Conservation (phyloP, 2,888 invertebrate species). For the Hydrotaea cyrtoneurina region DNA sequence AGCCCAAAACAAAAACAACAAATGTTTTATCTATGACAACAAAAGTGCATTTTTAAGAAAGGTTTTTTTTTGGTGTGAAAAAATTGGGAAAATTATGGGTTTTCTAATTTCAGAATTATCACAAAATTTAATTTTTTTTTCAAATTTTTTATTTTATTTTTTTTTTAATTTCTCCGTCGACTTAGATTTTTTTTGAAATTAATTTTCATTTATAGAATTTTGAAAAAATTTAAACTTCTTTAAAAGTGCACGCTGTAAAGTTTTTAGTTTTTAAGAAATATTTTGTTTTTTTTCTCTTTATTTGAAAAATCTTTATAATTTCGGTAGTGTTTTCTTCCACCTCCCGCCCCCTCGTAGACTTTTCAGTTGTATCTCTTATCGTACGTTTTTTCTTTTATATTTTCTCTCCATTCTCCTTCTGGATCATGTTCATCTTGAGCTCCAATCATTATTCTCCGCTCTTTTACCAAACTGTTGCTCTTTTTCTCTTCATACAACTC, state of each 20-base stretch:
- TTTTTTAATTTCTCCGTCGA: constrained; percentile 52
- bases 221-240: constrained; percentile 22
- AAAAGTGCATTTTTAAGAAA: constrained; percentile 42
- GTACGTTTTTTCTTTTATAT: constrained; percentile 29
- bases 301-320: constrained; percentile 28
- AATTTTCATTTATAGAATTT: background rate
- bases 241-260: constrained; percentile 50
- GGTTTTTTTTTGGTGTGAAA: background rate
- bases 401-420: constrained; percentile 26
- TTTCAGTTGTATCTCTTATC: background rate
- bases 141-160: background rate
- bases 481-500: constrained; percentile 41
- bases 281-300: no score
- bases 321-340: constrained; percentile 2
- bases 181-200: constrained; percentile 37
- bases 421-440: constrained; percentile 33
- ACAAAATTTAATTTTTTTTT: background rate
- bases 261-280: background rate
- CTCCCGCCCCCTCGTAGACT: background rate
- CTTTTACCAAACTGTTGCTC: background rate
- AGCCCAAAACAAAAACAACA: constrained; percentile 25
- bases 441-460: no score
- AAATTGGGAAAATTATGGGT: background rate
- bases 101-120: background rate
- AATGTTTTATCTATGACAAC: background rate